Evolutionary conservation across 2,888 invertebrate species (phyloP).

Genomic region (Ischnus inquisitorius): DNA sequence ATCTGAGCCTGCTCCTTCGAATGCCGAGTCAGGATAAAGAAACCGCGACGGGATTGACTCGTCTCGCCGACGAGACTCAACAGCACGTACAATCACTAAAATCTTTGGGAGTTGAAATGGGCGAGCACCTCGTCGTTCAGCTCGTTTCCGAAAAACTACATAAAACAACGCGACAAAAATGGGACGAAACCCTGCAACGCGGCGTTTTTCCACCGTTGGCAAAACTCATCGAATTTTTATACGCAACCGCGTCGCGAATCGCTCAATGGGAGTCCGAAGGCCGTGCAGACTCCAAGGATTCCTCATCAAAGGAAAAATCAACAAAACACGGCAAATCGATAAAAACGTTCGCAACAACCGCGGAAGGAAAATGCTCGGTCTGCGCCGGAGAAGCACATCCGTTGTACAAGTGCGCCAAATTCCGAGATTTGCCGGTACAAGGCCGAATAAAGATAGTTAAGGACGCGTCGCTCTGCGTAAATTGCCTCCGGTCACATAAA

Average conservation of each 20-base stretch:
- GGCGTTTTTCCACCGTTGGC: constrained; percentile 28
- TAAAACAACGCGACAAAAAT: no score
- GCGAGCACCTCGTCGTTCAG: background rate
- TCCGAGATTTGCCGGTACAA: constrained; percentile 14
- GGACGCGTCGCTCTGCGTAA: constrained; percentile 49
- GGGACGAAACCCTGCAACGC: constrained; percentile 10
- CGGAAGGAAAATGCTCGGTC: constrained; percentile 15
- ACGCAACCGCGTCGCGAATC: background rate
- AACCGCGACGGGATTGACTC: background rate
- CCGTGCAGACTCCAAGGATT: background rate
- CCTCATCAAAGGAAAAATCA: background rate
- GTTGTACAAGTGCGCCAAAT: constrained; percentile 44
- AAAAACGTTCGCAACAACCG: constrained; percentile 18
- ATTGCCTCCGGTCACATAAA: constrained; percentile 46
- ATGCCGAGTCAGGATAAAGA: constrained; percentile 21
- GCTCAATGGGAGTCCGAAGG: constrained; percentile 26
- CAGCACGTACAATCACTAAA: constrained; percentile 25
- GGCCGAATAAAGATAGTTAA: constrained; percentile 18
- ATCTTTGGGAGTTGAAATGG: background rate
- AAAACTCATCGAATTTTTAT: background rate
- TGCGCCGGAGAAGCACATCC: constrained; percentile 43
- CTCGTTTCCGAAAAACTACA: no score
- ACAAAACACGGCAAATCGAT: background rate
- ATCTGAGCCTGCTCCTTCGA: constrained; percentile 48
- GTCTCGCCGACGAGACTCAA: background rate